Base-by-base conservation (phyloP, 2,888 invertebrate genomes). In the Itoplectis maculator region DNA sequence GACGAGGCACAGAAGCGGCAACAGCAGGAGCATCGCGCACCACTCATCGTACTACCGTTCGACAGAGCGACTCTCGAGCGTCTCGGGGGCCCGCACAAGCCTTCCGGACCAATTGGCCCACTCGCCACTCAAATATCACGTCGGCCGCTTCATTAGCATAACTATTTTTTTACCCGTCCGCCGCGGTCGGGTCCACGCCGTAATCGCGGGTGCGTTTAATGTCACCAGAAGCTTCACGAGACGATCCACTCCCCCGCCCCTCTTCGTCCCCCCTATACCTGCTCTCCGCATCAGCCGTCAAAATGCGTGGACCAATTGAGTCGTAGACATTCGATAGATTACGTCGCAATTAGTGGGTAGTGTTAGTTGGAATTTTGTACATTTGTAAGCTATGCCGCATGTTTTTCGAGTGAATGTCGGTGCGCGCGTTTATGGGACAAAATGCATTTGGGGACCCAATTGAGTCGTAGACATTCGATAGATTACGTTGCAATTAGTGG, bases 61-160 rank as follows among this genome's bases (percentile, higher is more conserved):
- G 42, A 23, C 69, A 54, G 54, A 54, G 11, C 54, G 54, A 13
- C 54, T 54, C 54, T 23, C 20, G n/a, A n/a, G n/a, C 23, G 20
- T 13, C 54, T 54, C 54, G 11, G 3, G 29, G 29, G 5, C 23
- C 9, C 20, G 69, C n/a, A n/a, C n/a, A 76, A 68, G 56, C 9
- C 59, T 68, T 35, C 59, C 20, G 54, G 76, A 68, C 47, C 76
- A 68, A 68, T 76, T 68, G 76, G 45, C 66, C 76, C 35, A 66
- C 66, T 66, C 56, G 45, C 56, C 66, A 75, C 15, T 76, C 59
- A 59, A 76, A 76, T 76, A 76, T 76, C 68, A n/a, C 68, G 47
- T 59, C 68, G 68, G n/a, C 47, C 69, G n/a, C 61, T 59, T 15
- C 61, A 77, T 69, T 77, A 69, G 77, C 77, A 69, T 77, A 77